Evolutionary conservation across 2,113 vertebrate genomes (phyloP).

Genomic region (Mesembrinibis cayennensis): DNA sequence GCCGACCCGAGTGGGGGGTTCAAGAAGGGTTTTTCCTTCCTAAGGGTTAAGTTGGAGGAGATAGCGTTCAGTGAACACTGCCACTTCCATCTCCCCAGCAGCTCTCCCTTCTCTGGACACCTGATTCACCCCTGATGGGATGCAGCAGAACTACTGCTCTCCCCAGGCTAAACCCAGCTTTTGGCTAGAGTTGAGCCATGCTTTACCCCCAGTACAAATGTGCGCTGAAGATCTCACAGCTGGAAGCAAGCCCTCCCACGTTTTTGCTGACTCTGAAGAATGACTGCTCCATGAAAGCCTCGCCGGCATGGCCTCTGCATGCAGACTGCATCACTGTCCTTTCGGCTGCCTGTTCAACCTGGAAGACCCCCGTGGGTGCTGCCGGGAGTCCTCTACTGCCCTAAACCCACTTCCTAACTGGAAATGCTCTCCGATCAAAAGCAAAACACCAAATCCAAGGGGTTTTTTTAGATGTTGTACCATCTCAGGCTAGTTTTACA

Average conservation of each 20-base stretch:
- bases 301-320: fast-evolving
- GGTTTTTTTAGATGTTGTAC: background rate
- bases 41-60: background rate
- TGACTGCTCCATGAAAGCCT: background rate
- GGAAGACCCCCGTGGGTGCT: background rate
- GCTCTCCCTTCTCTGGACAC: background rate
- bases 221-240: background rate
- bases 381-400: background rate
- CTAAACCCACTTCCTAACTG: background rate
- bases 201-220: background rate
- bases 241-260: background rate
- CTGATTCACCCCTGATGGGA: background rate
- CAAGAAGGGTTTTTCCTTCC: background rate
- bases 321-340: background rate
- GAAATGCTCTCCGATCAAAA: background rate
- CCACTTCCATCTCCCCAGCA: background rate
- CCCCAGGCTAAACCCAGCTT: background rate
- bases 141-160: background rate
- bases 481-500: background rate
- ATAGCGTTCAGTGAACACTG: background rate
- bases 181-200: background rate
- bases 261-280: background rate
- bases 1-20: background rate
- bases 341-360: background rate
- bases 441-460: background rate